Percentiles rank a stretch among this genome's conserved stretches.
phyloP scores from a whole-genome alignment of 2,888 invertebrate species.

The Gastrophysa polygoni region DNA sequence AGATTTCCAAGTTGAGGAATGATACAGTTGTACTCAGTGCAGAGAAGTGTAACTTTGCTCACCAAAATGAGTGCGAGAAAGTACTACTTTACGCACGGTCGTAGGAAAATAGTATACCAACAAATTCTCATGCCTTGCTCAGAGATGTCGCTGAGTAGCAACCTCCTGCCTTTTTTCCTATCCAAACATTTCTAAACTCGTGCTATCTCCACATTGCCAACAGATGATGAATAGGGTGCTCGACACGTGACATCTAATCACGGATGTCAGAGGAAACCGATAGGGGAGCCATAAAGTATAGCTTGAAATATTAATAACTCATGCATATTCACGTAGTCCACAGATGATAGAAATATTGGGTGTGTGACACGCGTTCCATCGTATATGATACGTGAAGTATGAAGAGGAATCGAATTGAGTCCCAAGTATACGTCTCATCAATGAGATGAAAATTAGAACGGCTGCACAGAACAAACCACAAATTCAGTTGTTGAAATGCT shows the following conservation, averaged over 20 bases:
- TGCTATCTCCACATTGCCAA: constrained; percentile 29
- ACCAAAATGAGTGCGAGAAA: no score
- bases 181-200: neutral
- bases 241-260: constrained; percentile 30
- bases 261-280: constrained; percentile 24
- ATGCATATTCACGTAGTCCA: constrained; percentile 23
- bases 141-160: no score
- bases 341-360: constrained; percentile 20
- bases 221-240: constrained; percentile 38
- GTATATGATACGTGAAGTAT: neutral
- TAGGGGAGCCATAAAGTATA: constrained; percentile 24
- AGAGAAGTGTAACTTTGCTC: no score
- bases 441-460: no score
- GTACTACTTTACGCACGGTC: no score
- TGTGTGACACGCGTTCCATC: constrained; percentile 4
- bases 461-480: no score
- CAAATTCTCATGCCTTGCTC: no score
- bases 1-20: no score
- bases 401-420: neutral
- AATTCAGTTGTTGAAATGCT: no score
- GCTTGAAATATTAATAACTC: constrained; percentile 30
- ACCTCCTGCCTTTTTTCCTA: no score
- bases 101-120: no score
- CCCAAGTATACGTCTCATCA: neutral
- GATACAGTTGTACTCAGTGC: no score